Base-by-base conservation (phyloP, 2,797 vertebrate genomes). In the Rhincodon typus region DNA sequence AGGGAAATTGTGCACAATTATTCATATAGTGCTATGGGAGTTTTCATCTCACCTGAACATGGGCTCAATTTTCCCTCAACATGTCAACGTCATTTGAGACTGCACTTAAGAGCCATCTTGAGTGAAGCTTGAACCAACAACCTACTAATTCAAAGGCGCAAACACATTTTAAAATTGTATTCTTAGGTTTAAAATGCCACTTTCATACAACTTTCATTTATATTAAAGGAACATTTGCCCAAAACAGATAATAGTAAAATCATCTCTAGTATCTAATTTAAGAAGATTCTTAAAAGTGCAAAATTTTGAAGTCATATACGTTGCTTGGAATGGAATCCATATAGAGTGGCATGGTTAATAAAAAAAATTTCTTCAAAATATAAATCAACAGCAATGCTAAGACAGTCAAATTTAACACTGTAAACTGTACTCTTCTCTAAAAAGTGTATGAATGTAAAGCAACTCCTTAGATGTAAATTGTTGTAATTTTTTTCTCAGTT, bases 321-420 rank as follows among this genome's bases (percentile, higher is more conserved):
- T 17, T 72, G 25, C 46, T 94, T 27, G 30, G 66, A 53, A 74
- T 25, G 6, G 46, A 94, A 94, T 50, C 42, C 50, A 72, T 77
- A 95, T 57, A 34, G 53, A 77, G 77, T 77, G 50, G 38, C 46
- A 74, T 1, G 3, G 38, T 94, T 57, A 6, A 53, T 57, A 53
- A 46, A 23, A 46, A 95, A 53, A 53, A 46, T 46, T 94, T 95
- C 69, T 77, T 77, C 3, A 77, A 62, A 17, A 95, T 95, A 77
- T 50, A 77, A 72, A 95, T 72, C 72, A n/a, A 13, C 50, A 15
- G 21, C 50, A 1, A 3, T 19, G 94, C 34, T 95, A 70, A 23
- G 27, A 77, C 94, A 74, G 70, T 95, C 70, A n/a, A 77, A 77
- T 77, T 95, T 77, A 95, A 95, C 46, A n/a, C 27, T 77, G 27